phyloP scores from a whole-genome alignment of 2,888 invertebrate genomes.

The Drosophila demipolita region DNA sequence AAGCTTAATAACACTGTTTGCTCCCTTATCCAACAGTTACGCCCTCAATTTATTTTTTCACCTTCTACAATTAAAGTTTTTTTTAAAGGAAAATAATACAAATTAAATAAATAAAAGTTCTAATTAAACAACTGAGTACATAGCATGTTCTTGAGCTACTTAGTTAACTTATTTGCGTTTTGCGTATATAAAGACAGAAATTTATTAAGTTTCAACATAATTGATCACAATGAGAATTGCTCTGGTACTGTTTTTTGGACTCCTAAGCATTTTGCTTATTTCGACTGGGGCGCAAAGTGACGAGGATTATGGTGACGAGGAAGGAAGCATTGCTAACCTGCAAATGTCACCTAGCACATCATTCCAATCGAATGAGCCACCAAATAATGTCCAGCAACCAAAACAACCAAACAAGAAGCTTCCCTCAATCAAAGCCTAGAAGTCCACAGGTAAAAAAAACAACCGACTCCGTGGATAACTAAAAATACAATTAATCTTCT shows the following conservation, averaged over 20 bases:
- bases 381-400: background rate
- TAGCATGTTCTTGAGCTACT: background rate
- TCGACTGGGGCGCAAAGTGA: background rate
- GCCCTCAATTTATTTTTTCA: background rate
- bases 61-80: background rate
- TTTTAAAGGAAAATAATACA: background rate
- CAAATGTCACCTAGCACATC: no score
- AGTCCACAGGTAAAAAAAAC: background rate
- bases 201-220: background rate
- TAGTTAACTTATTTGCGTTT: background rate
- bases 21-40: background rate
- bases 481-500: background rate
- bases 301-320: background rate
- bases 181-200: conserved; percentile 17
- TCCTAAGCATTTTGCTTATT: conserved; percentile 12
- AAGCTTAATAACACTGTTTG: background rate
- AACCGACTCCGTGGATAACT: background rate
- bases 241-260: conserved; percentile 17
- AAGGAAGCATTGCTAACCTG: background rate
- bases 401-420: background rate
- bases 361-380: no score
- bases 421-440: background rate
- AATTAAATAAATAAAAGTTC: conserved; percentile 1
- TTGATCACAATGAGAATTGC: conserved; percentile 25
- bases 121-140: conserved; percentile 27